phyloP scores from a whole-genome alignment of 2,888 invertebrate species.

The Aphodius granarius region DNA sequence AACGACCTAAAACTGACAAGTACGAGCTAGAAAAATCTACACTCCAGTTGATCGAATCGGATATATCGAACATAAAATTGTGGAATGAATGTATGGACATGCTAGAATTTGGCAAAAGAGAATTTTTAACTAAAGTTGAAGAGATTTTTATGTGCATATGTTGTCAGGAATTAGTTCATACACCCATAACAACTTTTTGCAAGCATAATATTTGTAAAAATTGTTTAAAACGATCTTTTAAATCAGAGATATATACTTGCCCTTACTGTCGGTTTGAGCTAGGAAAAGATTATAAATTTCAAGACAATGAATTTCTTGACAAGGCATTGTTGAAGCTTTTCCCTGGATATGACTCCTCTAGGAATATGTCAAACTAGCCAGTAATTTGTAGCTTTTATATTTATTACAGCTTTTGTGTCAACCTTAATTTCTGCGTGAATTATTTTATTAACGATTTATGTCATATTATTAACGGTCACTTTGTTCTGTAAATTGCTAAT shows the following conservation, averaged over 20 bases:
- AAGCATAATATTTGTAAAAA: conserved; percentile 74
- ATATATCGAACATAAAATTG: conserved; percentile 63
- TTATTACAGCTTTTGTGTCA: no score
- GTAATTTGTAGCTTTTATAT: no score
- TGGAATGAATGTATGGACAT: conserved; percentile 67
- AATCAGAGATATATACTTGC: conserved; percentile 64
- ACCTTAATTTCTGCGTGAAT: no score
- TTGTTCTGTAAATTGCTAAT: no score
- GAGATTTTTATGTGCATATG: conserved; percentile 76
- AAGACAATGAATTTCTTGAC: conserved; percentile 62
- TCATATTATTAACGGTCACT: no score
- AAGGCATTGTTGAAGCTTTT: conserved; percentile 62
- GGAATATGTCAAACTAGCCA: no score
- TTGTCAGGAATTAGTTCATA: conserved; percentile 72
- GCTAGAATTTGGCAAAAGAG: conserved; percentile 59
- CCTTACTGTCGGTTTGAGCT: conserved; percentile 71
- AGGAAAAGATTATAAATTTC: conserved; percentile 56
- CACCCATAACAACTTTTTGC: conserved; percentile 74
- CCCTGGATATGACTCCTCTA: conserved; percentile 64
- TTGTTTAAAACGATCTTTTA: conserved; percentile 70
- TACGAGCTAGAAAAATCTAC: conserved; percentile 34
- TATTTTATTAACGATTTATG: no score
- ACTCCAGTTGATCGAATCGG: conserved; percentile 55
- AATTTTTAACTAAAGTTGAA: conserved; percentile 65
- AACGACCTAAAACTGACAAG: conserved; percentile 24